Evolutionary conservation across 2,888 invertebrate genomes (phyloP).

Genomic region (Cephus runcator): DNA sequence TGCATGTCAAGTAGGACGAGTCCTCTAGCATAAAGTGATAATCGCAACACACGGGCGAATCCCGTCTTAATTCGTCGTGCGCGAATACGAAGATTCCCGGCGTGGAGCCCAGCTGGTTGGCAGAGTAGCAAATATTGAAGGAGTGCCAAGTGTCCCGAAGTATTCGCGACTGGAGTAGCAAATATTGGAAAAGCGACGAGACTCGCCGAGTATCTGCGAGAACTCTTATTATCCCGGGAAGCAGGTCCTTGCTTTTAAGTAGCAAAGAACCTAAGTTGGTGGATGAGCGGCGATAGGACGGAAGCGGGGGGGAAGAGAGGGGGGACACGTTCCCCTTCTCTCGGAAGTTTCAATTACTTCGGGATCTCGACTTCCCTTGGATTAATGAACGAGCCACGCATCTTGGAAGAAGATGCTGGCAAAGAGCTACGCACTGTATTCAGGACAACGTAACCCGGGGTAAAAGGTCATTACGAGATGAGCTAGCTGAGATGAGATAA

Average conservation of each 20-base stretch:
- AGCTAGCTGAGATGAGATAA: no score
- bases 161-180: conserved; percentile 22
- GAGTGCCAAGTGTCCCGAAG: conserved; percentile 3
- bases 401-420: no score
- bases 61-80: neutral
- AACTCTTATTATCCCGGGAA: conserved; percentile 33
- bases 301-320: no score
- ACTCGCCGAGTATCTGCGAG: conserved; percentile 20
- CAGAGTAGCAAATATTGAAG: conserved; percentile 25
- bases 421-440: no score
- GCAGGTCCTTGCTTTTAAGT: neutral
- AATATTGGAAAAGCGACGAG: conserved; percentile 33
- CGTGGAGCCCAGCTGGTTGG: neutral
- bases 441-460: no score
- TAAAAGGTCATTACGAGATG: no score
- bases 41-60: neutral
- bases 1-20: neutral
- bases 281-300: no score
- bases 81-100: neutral
- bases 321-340: no score
- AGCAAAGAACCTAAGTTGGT: no score
- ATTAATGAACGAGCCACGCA: no score
- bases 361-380: no score
- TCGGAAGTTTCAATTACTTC: no score
- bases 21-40: neutral